These are phyloP conservation scores for Acanthosoma haemorrhoidale DNA, from an alignment of 2,888 invertebrate species.

Conservation along the genomic window DNA sequence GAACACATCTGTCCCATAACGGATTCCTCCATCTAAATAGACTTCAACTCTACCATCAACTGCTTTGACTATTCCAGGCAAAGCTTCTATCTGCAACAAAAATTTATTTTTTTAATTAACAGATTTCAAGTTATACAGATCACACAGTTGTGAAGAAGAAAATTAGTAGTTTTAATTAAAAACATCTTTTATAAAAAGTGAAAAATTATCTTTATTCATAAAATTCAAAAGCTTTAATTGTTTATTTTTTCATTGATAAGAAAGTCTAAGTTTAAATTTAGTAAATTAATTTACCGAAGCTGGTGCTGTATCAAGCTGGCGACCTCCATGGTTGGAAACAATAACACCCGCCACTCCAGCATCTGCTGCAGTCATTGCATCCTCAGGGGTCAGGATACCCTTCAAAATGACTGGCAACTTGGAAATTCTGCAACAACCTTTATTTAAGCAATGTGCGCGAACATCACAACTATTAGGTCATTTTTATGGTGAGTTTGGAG, in stretches of 20 bases:
- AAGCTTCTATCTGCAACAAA: slow-evolving; percentile 63
- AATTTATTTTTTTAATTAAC: too few relatives aligned
- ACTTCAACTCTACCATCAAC: slow-evolving; percentile 66
- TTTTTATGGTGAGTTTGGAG: too few relatives aligned
- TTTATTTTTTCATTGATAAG: too few relatives aligned
- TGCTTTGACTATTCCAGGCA: slow-evolving; percentile 72
- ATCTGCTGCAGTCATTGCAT: slow-evolving; percentile 69
- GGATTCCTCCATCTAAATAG: slow-evolving; percentile 82
- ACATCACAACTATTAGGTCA: too few relatives aligned
- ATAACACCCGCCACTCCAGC: slow-evolving; percentile 72
- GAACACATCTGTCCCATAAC: slow-evolving; percentile 78
- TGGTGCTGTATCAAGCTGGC: slow-evolving; percentile 69
- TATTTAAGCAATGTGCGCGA: too few relatives aligned
- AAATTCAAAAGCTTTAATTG: too few relatives aligned
- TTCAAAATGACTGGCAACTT: slow-evolving; percentile 76
- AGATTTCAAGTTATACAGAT: background rate
- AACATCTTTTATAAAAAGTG: background rate
- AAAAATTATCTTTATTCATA: background rate
- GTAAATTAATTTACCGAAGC: background rate
- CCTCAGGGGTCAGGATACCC: slow-evolving; percentile 79
- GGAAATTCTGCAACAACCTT: slow-evolving; percentile 53
- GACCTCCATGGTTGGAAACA: slow-evolving; percentile 91
- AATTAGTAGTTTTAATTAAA: slow-evolving; percentile 3
- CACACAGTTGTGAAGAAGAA: background rate
- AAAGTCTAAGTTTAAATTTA: too few relatives aligned